Evolutionary conservation across 2,888 invertebrate species (phyloP), one percentile per base, ranked within the genome.

Genomic region (Shargacucullia verbasci): DNA sequence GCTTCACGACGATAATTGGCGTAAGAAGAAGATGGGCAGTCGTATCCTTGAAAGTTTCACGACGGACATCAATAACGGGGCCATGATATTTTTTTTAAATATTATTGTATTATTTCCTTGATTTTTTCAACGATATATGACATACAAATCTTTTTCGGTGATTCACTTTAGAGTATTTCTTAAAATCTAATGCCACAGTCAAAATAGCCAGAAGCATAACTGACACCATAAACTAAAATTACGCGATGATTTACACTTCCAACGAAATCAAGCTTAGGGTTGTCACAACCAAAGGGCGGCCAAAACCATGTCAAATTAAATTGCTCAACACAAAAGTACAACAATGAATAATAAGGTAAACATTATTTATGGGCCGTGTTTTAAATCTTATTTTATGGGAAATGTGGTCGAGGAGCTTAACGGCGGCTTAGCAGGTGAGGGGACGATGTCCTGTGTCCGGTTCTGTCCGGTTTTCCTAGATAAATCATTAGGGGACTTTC

Each of bases 371-470:
- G 83, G 78, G 78, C 44, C 85, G 76, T 79, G 86, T 85, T 87
- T 84, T 86, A 87, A 88, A 92, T 92, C 91, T 90, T 88, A 91
- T 92, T 93, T 92, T 94, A 94, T 94, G 93, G 93, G 93, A 93
- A 93, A 89, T 91, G 92, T 76, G 92, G 92, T 90, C 71, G 82
- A 70, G 68, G 79, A 81, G 87, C 87, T 90, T 89, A 90, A 85
- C 84, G 84, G 85, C 80, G 80, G 84, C 84, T 88, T 86, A 82
- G 85, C 88, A 89, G 88, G 89, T 89, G 87, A 70, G 58, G 69
- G 74, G 61, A 54, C 45, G 31, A 27, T 29, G 39, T 20, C 31
- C 83, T 81, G 79, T 71, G 72, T 59, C 79, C 81, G 79, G 79
- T 69, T 54, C 39, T 49, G 72, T 71, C 81, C 54, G 46, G 59